Conservation (phyloP, 2,888 invertebrate species). For the Harpagoxenus sublaevis region DNA sequence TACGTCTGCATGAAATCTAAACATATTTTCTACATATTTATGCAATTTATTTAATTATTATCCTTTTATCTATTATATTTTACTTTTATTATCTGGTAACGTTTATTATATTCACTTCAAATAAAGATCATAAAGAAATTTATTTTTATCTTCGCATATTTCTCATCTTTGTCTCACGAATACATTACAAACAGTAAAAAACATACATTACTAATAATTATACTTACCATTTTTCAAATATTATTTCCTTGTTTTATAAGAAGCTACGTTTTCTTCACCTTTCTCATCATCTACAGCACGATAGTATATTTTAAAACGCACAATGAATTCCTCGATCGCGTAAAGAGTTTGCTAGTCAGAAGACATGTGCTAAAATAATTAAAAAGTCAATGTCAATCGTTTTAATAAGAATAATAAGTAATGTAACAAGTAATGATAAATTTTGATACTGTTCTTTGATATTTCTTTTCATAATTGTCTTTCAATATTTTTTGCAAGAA, state of each 20-base stretch:
- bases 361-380: not conserved
- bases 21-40: not conserved
- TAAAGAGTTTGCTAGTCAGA: not conserved
- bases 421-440: not conserved
- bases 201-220: not conserved
- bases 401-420: not conserved
- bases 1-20: not conserved
- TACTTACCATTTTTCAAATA: slow-evolving; percentile 1
- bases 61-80: not conserved
- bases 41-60: not conserved
- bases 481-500: not conserved
- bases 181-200: not conserved
- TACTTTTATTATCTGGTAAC: not conserved
- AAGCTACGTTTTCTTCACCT: not conserved
- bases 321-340: not conserved
- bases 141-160: not conserved
- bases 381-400: too few relatives aligned
- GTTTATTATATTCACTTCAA: not conserved
- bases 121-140: not conserved
- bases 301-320: not conserved
- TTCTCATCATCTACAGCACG: not conserved
- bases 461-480: not conserved
- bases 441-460: not conserved
- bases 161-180: not conserved
- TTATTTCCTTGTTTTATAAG: not conserved